Evolutionary conservation across 37 sponge, comb jelly and placozoan species (phyloP), one percentile per base, ranked within the genome.

Genomic region (Oopsacas minuta): DNA sequence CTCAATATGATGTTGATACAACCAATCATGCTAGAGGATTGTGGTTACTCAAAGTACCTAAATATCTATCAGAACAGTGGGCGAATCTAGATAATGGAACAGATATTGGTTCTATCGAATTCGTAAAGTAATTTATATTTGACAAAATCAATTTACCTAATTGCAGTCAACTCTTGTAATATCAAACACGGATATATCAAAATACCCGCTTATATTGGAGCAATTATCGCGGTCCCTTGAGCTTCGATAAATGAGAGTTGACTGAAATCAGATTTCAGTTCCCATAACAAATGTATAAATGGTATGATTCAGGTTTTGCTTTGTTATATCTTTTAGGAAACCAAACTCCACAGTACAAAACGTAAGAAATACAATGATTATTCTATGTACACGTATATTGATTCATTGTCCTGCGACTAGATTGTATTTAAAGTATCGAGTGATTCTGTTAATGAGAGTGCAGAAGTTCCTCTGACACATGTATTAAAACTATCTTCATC

Each of bases 301-400:
- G n/a, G n/a, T n/a, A n/a, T n/a, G n/a, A n/a, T n/a, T n/a, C n/a
- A n/a, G n/a, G n/a, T n/a, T n/a, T n/a, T n/a, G n/a, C n/a, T n/a
- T n/a, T n/a, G n/a, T n/a, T 61, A 25, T 61, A 20, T 61, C 7
- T 61, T 61, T 61, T 61, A 61, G 75, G 75, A 61, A 61, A 61
- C 75, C 7, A 12, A 61, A 12, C 30, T 61, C 75, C 7, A 20
- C 75, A 32, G 75, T 34, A 3, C 75, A 61, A 61, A 61, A 61
- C 22, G 75, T 61, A 61, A 10, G 22, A 3, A 61, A 3, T 61
- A 25, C 75, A 61, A 61, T 42, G 49, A 15, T 15, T 42, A 42
- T 42, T 42, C 49, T 17, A 42, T n/a, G n/a, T n/a, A n/a, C n/a
- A n/a, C n/a, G n/a, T n/a, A n/a, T n/a, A n/a, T n/a, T n/a, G n/a